Evolutionary conservation across 1,140 invertebrate species (phyloP).

Genomic region (Melitaea cinxia): DNA sequence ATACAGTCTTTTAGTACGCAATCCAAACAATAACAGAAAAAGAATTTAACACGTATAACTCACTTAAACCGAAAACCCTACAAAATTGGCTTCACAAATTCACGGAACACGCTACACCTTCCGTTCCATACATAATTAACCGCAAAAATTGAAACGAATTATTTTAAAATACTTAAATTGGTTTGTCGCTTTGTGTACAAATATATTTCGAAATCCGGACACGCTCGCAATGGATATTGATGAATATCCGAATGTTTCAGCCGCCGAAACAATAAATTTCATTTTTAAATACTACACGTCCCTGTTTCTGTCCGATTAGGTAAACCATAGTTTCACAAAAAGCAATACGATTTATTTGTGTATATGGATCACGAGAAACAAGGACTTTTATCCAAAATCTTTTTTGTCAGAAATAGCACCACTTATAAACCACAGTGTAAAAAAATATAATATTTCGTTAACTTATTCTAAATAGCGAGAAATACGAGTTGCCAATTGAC

Average conservation of each 20-base stretch:
- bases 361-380: too few species aligned
- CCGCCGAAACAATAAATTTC: neutral
- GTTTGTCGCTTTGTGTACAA: slow-evolving; percentile 6
- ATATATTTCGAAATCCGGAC: neutral
- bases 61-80: neutral
- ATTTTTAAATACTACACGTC: neutral
- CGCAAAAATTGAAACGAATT: slow-evolving; percentile 5
- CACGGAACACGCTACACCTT: neutral
- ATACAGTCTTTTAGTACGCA: too few species aligned
- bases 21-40: neutral
- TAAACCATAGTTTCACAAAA: too few species aligned
- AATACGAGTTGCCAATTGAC: too few species aligned
- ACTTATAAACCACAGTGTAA: too few species aligned
- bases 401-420: too few species aligned
- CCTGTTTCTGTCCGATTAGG: neutral
- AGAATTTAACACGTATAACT: neutral
- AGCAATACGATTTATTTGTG: too few species aligned
- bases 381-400: too few species aligned
- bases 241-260: neutral
- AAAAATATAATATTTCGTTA: too few species aligned
- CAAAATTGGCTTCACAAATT: neutral
- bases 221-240: neutral
- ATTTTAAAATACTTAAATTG: slow-evolving; percentile 8
- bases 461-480: too few species aligned
- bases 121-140: neutral